Evolutionary conservation across 2,797 vertebrate species (phyloP), one percentile per base, ranked within the genome.

Genomic region (Cossypha heuglini): DNA sequence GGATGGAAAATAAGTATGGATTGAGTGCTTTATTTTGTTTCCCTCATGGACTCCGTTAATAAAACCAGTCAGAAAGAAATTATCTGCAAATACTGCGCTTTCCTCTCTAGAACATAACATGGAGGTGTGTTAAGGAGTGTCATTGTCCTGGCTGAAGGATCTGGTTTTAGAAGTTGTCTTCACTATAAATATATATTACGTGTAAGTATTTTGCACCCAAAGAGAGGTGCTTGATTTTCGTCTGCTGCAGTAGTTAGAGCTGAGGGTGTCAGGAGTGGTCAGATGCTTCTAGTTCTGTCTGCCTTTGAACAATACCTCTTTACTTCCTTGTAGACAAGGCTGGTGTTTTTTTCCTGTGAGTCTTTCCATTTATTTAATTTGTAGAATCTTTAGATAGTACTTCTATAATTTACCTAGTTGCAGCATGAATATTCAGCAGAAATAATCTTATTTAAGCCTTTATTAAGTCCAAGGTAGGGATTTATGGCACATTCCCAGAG

Each of bases 351-450:
- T 15, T 1, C 5, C 33, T 7, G 14, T 5, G 8, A 58, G 8
- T 66, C 40, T 79, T 85, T 55, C 37, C 12, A 40, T 28, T 74
- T 72, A 55, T 38, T 77, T 77, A 67, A 38, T 72, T 77, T 54
- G 12, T 25, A 33, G 92, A 84, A 54, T 45, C 14, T 88, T 81
- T 64, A 28, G 31, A 19, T 94, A 68, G 19, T 48, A 35, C 21
- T 75, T 81, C 31, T 19, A 33, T 75, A 78, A 67, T 72, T 86
- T 38, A 64, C 11, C 35, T 75, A 67, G 40, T 68, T 75, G 38
- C 21, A 72, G 6, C 28, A 81, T 88, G 76, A 93, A 75, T 95
- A 94, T 81, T 95, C 80, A 86, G n/a, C 31, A 81, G 58, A 64
- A 66, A 17, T 58, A 69, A 66, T 92, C 49, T 81, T 75, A 75